Evolutionary conservation across 2,797 vertebrate genomes (phyloP), one percentile per base, ranked within the genome.

Genomic region (Poecilia picta): DNA sequence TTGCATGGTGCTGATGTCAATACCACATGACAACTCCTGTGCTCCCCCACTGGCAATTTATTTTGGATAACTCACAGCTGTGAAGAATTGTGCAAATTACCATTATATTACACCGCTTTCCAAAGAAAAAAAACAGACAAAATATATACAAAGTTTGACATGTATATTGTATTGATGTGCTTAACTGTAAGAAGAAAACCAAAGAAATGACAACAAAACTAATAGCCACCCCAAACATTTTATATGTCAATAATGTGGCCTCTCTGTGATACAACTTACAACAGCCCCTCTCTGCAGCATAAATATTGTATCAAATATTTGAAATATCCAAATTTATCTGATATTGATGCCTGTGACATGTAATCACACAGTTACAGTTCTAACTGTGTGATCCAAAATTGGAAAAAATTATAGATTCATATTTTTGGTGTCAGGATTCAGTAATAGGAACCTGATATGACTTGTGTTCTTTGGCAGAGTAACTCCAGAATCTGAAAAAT

Each of bases 361-460:
- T 57, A 57, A 57, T 28, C 25, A 33, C 33, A 33, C 33, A 33
- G 33, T 33, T 33, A 33, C 33, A 33, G n/a, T 25, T 55, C 1
- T 55, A 55, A 55, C 25, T 57, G 53, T n/a, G 25, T 57, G 25
- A 2, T 57, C 25, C 25, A 57, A 57, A 57, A n/a, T 13, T 28
- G 53, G 25, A 4, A 57, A 57, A 57, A 13, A 57, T n/a, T 31
- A 59, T 59, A 59, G 57, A 31, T 75, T n/a, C 39, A 46, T 77
- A 51, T 74, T 73, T 41, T 66, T 41, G 33, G 1, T 41, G 20
- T 41, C 18, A 23, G 36, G 4, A 68, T 41, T 41, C 39, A 23
- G 16, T 25, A 53, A 39, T 45, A 55, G 49, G 41, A 28, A 45
- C 62, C 13, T 36, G 46, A 62, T 83, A 62, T 64, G 76, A 90